Base-by-base conservation (phyloP, 2,888 invertebrate genomes). In the Tetragnatha montana region DNA sequence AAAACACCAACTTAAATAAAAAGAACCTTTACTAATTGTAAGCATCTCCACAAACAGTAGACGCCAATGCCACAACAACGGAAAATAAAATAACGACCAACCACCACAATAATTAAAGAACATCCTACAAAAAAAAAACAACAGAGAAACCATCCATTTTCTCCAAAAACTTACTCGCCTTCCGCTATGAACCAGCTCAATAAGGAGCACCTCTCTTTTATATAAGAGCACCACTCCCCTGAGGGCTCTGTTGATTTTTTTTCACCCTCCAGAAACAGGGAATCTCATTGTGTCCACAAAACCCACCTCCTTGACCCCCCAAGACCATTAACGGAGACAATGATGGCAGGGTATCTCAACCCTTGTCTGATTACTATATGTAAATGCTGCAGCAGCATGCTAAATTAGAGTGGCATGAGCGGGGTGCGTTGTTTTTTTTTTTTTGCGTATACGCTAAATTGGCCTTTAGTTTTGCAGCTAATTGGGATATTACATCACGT, bases 401-500 rank as follows among this genome's bases (percentile, higher is more conserved):
- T 35, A 85, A 85, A 76, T 79, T 79, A 17, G 60, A 75, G 60
- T 21, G 50, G 10, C 0, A 75, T 50, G 49, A 8, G 60, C 73
- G 74, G 69, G 71, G 70, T 82, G 87, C 2, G 78, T 76, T 60
- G 69, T 69, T 79, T 87, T 76, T n/a, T 76, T 35, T 35, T 35
- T 35, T 35, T 35, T 35, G 35, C 35, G 35, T 35, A 35, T 82
- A 78, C 47, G 17, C 82, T 81, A 60, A 82, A 81, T 82, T 76
- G 75, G 81, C 70, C 69, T 22, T 19, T 49, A 35, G 73, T 76
- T 19, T 21, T 35, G 69, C 4, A 19, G n/a, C 50, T 88, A 78
- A 82, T 82, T 88, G 78, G 78, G 71, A 71, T 71, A 88, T 88
- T 82, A 82, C 76, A 88, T 82, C 76, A 81, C 68, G 70, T 21